phyloP scores from a whole-genome alignment of 92 coral and sea anemone species.

The Porites divaricata region DNA sequence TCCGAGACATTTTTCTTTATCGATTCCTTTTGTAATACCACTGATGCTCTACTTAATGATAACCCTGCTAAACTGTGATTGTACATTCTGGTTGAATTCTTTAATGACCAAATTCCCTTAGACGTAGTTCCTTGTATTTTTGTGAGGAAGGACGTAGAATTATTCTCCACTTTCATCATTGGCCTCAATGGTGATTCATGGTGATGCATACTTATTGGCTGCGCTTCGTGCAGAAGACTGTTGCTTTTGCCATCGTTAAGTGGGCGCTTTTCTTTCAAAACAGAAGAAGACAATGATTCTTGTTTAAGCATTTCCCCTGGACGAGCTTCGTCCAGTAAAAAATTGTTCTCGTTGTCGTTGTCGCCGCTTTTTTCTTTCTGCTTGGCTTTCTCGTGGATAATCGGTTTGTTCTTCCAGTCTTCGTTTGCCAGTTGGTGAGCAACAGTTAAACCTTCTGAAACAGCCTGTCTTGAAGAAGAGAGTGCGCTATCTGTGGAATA shows the following conservation, averaged over 20 bases:
- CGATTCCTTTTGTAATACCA: background rate
- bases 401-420: slow-evolving; percentile 43
- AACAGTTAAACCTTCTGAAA: slow-evolving; percentile 65
- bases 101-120: background rate
- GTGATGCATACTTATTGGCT: background rate
- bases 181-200: background rate
- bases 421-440: slow-evolving; percentile 59
- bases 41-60: background rate
- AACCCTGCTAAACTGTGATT: background rate
- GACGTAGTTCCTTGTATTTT: background rate
- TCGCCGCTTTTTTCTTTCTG: background rate
- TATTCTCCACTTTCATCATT: background rate
- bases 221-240: background rate
- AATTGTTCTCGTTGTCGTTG: background rate
- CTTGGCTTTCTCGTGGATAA: slow-evolving; percentile 5
- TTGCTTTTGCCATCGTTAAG: background rate
- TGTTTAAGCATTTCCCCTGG: background rate
- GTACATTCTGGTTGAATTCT: background rate
- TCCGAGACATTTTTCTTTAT: background rate
- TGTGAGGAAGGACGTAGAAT: background rate
- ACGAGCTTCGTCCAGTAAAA: background rate
- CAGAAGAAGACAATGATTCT: background rate
- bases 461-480: slow-evolving; percentile 62
- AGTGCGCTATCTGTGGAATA: slow-evolving; percentile 30
- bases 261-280: background rate